These are phyloP conservation scores for Hucho hucho DNA, from an alignment of 2,113 vertebrate species.

Conservation along the genomic window DNA sequence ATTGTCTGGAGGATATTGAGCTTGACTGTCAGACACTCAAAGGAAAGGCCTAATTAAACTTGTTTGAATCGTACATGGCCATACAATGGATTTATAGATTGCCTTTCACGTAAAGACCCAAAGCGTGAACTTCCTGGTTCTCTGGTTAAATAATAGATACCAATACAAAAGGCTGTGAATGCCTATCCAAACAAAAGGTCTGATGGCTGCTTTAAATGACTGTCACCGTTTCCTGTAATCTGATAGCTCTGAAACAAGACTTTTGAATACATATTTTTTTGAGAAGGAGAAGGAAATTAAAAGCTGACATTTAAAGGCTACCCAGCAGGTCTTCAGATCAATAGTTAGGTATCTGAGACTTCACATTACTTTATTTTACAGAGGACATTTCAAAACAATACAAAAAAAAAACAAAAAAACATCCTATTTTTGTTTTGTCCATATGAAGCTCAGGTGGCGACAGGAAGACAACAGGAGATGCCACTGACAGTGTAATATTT, in stretches of 20 bases:
- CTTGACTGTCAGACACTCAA: slow-evolving; percentile 63
- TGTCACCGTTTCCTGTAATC: slow-evolving; percentile 65
- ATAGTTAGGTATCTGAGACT: slow-evolving; percentile 59
- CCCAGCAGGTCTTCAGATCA: slow-evolving; percentile 57
- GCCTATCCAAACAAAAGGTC: slow-evolving; percentile 71
- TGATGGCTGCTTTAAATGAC: slow-evolving; percentile 60
- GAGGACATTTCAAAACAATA: slow-evolving; percentile 45
- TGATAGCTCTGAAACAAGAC: slow-evolving; percentile 69
- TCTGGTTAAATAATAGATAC: slow-evolving; percentile 64
- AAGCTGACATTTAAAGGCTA: slow-evolving; percentile 74
- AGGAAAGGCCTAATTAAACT: slow-evolving; percentile 71
- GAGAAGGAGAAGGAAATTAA: slow-evolving; percentile 71
- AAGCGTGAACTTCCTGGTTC: slow-evolving; percentile 62
- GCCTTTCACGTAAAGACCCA: slow-evolving; percentile 61
- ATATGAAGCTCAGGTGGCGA: too few species aligned
- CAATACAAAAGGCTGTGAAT: slow-evolving; percentile 71
- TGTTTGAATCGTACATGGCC: slow-evolving; percentile 62
- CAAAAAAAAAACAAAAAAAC: slow-evolving; percentile 37
- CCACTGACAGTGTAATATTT: slow-evolving; percentile 24
- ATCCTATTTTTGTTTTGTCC: slow-evolving; percentile 17
- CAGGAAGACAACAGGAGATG: too few species aligned
- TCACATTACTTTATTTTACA: slow-evolving; percentile 55
- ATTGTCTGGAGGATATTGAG: slow-evolving; percentile 63
- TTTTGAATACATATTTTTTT: slow-evolving; percentile 66
- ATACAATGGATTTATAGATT: slow-evolving; percentile 70